Evolutionary conservation across 2,113 vertebrate genomes (phyloP).

Genomic region (Hyperopisus bebe): DNA sequence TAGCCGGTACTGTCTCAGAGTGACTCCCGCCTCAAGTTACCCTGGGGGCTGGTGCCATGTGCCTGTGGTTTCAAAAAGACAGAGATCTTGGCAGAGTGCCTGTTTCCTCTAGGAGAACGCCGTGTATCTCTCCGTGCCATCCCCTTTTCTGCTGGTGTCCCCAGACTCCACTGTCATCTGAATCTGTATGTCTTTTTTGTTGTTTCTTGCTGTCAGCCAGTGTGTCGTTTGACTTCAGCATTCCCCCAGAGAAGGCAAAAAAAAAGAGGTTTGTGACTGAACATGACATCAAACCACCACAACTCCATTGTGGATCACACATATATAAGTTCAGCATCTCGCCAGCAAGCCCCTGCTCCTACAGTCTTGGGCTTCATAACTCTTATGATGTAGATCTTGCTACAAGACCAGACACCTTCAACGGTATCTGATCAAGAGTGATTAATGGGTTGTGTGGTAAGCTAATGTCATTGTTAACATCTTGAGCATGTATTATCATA

Average conservation of each 20-base stretch:
- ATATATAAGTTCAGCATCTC: not conserved
- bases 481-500: not conserved
- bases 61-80: constrained; percentile 2
- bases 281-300: not conserved
- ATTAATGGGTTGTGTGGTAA: not conserved
- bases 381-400: not conserved
- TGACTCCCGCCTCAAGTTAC: constrained; percentile 8
- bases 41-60: constrained; percentile 10
- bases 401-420: not conserved
- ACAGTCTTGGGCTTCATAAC: not conserved
- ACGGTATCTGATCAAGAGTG: not conserved
- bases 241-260: not conserved
- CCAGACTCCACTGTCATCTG: constrained; percentile 13
- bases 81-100: constrained; percentile 4
- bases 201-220: not conserved
- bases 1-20: not conserved
- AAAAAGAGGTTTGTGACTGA: not conserved
- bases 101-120: constrained; percentile 9
- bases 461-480: not conserved
- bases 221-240: constrained; percentile 3
- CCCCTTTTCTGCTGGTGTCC: not conserved
- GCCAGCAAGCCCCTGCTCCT: not conserved
- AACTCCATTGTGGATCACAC: not conserved
- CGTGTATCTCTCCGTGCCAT: not conserved
- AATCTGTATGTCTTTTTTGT: not conserved